Conservation (phyloP, 2,113 vertebrate species). For the Hypocryptadius cinnamomeus region DNA sequence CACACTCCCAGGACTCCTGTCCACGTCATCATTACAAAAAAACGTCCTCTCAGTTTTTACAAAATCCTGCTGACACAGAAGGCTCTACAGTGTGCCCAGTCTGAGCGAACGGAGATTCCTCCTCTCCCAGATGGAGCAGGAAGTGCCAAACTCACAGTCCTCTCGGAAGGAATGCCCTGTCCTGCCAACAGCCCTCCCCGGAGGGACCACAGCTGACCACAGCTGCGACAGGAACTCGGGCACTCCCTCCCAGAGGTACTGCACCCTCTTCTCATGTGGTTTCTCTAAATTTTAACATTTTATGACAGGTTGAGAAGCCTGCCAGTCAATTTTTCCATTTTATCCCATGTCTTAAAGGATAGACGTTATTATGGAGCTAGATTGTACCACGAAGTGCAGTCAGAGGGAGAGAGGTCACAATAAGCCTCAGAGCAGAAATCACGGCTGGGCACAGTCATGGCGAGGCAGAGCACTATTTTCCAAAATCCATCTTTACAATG, state of each 20-base stretch:
- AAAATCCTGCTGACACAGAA: background rate
- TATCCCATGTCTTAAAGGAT: background rate
- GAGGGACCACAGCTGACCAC: background rate
- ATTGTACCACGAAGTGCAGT: background rate
- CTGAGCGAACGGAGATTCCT: background rate
- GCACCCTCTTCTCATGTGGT: background rate
- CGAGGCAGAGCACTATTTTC: background rate
- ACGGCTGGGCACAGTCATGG: background rate
- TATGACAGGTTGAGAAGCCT: background rate
- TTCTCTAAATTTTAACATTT: background rate
- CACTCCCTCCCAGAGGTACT: background rate
- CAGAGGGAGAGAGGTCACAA: background rate
- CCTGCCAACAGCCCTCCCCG: background rate
- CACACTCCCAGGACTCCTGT: rapidly evolving
- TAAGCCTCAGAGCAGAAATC: background rate
- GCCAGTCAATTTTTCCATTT: background rate
- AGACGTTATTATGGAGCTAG: background rate
- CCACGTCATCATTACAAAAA: rapidly evolving
- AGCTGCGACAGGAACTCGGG: background rate
- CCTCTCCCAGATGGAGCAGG: rapidly evolving
- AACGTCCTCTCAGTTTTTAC: background rate
- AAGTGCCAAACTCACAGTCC: background rate
- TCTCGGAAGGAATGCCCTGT: background rate
- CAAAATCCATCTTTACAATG: background rate
- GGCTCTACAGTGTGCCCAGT: background rate